Evolutionary conservation across 2,888 invertebrate genomes (phyloP), one percentile per base, ranked within the genome.

Genomic region (Hylaea fasciaria): DNA sequence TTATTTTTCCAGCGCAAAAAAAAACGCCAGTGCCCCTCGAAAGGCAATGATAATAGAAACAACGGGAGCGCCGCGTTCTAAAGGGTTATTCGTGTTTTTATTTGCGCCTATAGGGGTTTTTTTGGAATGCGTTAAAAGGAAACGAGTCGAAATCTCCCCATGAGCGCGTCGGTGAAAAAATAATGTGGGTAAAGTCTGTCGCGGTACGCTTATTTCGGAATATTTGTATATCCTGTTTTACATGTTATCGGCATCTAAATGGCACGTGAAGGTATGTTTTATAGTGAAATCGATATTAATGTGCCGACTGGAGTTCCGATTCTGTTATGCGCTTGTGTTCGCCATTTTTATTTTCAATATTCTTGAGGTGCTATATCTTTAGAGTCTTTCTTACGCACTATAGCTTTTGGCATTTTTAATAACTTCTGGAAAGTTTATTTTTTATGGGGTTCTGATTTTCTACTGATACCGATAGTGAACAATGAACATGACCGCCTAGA

Each of bases 1-100:
- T 82, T 81, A 80, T 86, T 87, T 89, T 88, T 87, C 77, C 74
- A 77, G 73, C 71, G 65, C 74, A 77, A 83, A 85, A 83, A 85
- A 86, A 86, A 85, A 22, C 76, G 66, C 74, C 66, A 66, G 69
- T 72, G 70, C 82, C 86, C 87, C 84, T 87, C 82, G 82, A 81
- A 87, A 86, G 85, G 81, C 87, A 83, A 83, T 87, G 88, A 89
- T 91, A 90, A 89, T 89, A 90, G 88, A 91, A 88, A 87, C 87
- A 89, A 89, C 86, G 83, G 83, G 77, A 82, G 80, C 79, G 76
- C 32, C 32, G 71, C 74, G 73, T 79, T 77, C 77, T 79, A 88
- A 89, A 86, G 89, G 89, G 90, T 89, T 90, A 86, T 85, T 77
- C 77, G 79, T 83, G 78, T 85, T 87, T 89, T 89, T 87, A 87